A percentile compares a stretch with the other conserved stretches of the same genome.
These are phyloP conservation scores for Taenioides sp. DNA, from an alignment of 2,797 vertebrate species.

Conservation along the genomic window DNA sequence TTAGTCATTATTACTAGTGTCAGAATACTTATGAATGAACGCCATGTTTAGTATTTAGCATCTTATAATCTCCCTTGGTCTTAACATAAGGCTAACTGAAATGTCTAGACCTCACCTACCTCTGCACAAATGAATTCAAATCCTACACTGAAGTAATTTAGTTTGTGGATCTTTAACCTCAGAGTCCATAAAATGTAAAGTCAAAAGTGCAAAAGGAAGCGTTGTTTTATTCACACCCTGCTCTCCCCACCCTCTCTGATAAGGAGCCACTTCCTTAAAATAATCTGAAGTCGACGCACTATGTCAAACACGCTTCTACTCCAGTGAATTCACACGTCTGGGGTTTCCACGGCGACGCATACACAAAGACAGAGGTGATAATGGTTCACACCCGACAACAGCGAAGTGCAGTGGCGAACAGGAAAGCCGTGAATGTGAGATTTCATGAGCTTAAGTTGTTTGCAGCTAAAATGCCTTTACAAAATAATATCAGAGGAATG, in stretches of 20 bases:
- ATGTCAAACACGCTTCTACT: slow-evolving; percentile 5
- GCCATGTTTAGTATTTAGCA: too few relatives aligned
- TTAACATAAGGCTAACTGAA: too few relatives aligned
- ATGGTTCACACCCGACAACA: slow-evolving; percentile 16
- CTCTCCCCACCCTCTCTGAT: slow-evolving; percentile 45
- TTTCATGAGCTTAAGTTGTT: neutral
- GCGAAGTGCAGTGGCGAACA: neutral
- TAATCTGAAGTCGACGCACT: slow-evolving; percentile 11
- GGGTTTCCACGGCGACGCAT: slow-evolving; percentile 25
- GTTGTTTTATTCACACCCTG: slow-evolving; percentile 37
- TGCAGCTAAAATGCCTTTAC: too few relatives aligned
- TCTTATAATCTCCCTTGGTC: too few relatives aligned
- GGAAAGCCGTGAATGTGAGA: neutral
- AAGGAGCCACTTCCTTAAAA: slow-evolving; percentile 53
- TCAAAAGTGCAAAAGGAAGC: slow-evolving; percentile 31
- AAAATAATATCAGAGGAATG: too few relatives aligned
- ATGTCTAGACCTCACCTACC: neutral
- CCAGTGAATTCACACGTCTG: slow-evolving; percentile 22
- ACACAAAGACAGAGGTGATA: slow-evolving; percentile 42
- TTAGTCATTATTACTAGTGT: too few relatives aligned
- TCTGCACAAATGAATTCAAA: neutral
- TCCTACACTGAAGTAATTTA: neutral
- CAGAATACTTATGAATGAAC: too few relatives aligned
- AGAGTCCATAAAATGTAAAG: slow-evolving; percentile 13
- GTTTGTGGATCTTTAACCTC: neutral